These are phyloP conservation scores for Phalangium opilio DNA, from an alignment of 2,888 invertebrate genomes.

Conservation along the genomic window DNA sequence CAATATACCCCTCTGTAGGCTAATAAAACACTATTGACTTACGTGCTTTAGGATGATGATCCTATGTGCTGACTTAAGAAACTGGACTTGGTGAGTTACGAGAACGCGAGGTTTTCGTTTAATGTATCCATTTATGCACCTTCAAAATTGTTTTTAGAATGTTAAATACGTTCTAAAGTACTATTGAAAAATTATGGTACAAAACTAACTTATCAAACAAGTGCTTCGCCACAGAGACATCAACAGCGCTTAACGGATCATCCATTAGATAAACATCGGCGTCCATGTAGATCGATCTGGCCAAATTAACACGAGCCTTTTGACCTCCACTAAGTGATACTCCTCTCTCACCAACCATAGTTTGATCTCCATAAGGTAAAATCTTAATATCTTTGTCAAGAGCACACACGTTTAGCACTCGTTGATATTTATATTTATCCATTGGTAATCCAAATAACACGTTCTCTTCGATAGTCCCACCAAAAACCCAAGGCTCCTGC, in stretches of 20 bases:
- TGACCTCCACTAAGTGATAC: conserved; percentile 88
- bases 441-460: conserved; percentile 68
- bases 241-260: conserved; percentile 37
- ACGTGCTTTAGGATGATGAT: conserved; percentile 34
- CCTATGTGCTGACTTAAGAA: conserved; percentile 30
- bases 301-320: conserved; percentile 51
- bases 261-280: conserved; percentile 36
- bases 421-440: conserved; percentile 37
- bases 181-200: conserved; percentile 9
- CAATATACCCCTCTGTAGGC: too few species aligned
- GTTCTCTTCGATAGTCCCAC: conserved; percentile 69
- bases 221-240: conserved; percentile 32
- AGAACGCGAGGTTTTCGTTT: conserved; percentile 32
- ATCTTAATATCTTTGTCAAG: conserved; percentile 31
- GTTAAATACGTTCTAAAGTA: too few species aligned
- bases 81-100: conserved; percentile 38
- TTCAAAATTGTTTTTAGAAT: too few species aligned
- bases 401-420: conserved; percentile 37
- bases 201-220: conserved; percentile 33
- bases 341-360: conserved; percentile 74
- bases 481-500: conserved; percentile 54
- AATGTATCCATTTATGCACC: conserved; percentile 23
- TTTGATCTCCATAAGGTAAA: conserved; percentile 51
- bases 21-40: too few species aligned
- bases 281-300: conserved; percentile 31